Evolutionary conservation across 1,140 invertebrate genomes (phyloP).

Genomic region (Danaus plexippus): DNA sequence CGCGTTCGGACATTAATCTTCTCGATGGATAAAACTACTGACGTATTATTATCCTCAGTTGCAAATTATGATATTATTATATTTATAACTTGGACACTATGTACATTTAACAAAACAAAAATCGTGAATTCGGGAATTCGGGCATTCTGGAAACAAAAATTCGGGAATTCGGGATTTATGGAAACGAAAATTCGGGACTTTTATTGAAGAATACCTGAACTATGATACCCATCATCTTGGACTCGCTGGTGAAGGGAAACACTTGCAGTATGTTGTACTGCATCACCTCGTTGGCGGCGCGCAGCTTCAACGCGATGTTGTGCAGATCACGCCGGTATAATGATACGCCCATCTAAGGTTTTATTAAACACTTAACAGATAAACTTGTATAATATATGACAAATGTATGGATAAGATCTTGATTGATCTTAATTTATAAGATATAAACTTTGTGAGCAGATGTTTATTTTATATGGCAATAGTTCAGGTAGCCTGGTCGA

Average conservation of each 20-base stretch:
- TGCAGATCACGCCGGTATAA: conserved; percentile 57
- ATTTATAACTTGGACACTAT: too few relatives aligned
- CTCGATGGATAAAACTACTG: too few relatives aligned
- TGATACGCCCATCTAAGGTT: conserved; percentile 60
- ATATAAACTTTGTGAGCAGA: neutral
- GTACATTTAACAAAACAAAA: too few relatives aligned
- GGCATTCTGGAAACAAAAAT: too few relatives aligned
- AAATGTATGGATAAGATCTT: neutral
- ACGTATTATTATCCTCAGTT: too few relatives aligned
- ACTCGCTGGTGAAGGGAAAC: conserved; percentile 99
- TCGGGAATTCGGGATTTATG: too few relatives aligned
- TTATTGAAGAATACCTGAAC: conserved; percentile 77
- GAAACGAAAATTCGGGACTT: too few relatives aligned
- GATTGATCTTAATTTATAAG: neutral
- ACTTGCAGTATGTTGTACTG: conserved; percentile 94
- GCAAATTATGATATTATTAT: too few relatives aligned
- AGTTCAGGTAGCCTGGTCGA: too few relatives aligned
- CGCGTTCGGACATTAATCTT: too few relatives aligned
- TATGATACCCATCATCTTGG: conserved; percentile 99
- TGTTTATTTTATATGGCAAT: conserved; percentile 1
- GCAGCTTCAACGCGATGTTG: conserved; percentile 75
- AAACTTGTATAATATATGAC: neutral
- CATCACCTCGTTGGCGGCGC: conserved; percentile 81
- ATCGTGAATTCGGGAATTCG: too few relatives aligned
- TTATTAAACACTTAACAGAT: neutral